Evolutionary conservation across 2,797 vertebrate species (phyloP).

Genomic region (Micropoecilia bifurca): DNA sequence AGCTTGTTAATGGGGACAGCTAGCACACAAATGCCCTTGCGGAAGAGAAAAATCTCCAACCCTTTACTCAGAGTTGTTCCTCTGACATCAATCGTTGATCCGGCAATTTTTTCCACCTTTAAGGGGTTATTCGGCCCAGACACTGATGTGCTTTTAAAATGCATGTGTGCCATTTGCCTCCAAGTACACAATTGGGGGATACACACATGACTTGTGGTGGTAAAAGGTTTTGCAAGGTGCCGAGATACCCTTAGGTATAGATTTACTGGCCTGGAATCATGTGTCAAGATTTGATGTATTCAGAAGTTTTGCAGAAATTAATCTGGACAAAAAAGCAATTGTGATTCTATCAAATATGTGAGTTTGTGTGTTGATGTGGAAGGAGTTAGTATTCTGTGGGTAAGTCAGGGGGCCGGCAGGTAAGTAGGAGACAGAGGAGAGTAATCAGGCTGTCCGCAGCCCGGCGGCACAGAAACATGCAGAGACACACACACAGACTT

Average conservation of each 20-base stretch:
- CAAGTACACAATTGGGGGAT: constrained; percentile 68
- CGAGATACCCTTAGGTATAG: constrained; percentile 80
- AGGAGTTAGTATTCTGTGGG: constrained; percentile 78
- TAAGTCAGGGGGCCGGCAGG: constrained; percentile 73
- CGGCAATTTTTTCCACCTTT: constrained; percentile 77
- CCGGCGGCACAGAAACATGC: constrained; percentile 61
- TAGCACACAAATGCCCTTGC: constrained; percentile 48
- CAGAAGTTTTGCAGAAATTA: constrained; percentile 81
- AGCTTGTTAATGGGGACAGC: constrained; percentile 68
- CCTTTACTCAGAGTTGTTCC: constrained; percentile 70
- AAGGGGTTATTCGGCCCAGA: constrained; percentile 48
- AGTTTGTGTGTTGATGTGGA: constrained; percentile 33
- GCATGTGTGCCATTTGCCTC: constrained; percentile 78
- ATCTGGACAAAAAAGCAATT: constrained; percentile 84
- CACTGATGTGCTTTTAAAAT: constrained; percentile 81
- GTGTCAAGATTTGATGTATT: constrained; percentile 85
- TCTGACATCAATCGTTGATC: constrained; percentile 79
- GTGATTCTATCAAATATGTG: constrained; percentile 61
- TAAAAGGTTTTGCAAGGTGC: constrained; percentile 70
- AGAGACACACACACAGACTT: constrained; percentile 27
- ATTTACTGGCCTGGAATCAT: constrained; percentile 82
- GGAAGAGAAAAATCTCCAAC: constrained; percentile 66
- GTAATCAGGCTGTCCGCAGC: constrained; percentile 74
- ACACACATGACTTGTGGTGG: constrained; percentile 59
- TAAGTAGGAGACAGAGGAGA: constrained; percentile 74